These are phyloP conservation scores for Drosophila mettleri DNA, from an alignment of 2,888 invertebrate species.

Conservation along the genomic window DNA sequence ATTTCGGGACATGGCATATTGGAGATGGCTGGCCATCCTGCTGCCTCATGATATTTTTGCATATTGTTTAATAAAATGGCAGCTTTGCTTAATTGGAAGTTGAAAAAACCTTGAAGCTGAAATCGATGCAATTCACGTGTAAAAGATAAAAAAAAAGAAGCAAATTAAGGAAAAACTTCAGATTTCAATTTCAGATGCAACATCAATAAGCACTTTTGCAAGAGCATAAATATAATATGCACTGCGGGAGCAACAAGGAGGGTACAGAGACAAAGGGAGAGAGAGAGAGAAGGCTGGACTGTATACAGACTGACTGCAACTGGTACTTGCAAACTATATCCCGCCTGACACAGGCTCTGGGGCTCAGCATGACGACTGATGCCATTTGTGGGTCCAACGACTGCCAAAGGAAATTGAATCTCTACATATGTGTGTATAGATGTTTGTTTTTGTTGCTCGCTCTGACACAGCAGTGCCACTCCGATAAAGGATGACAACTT, in stretches of 20 bases:
- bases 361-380: constrained; percentile 36
- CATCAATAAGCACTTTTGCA: constrained; percentile 79
- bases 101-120: constrained; percentile 41
- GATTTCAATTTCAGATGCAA: constrained; percentile 81
- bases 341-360: constrained; percentile 25
- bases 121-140: constrained; percentile 54
- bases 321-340: constrained; percentile 18
- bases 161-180: constrained; percentile 38
- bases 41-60: constrained; percentile 30
- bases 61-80: constrained; percentile 50
- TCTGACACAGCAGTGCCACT: constrained; percentile 5
- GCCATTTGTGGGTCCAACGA: constrained; percentile 46
- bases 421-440: constrained; percentile 32
- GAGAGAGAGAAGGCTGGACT: not conserved
- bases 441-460: constrained; percentile 14
- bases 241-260: constrained; percentile 24
- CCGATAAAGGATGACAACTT: constrained; percentile 13
- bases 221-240: constrained; percentile 75
- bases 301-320: constrained; percentile 25
- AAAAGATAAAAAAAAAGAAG: constrained; percentile 28
- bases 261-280: constrained; percentile 18
- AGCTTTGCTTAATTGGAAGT: constrained; percentile 70
- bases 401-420: constrained; percentile 75
- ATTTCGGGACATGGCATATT: not conserved
- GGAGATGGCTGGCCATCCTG: not conserved